Conservation (phyloP, 2,113 vertebrate species). For the Monarcha castaneiventris region DNA sequence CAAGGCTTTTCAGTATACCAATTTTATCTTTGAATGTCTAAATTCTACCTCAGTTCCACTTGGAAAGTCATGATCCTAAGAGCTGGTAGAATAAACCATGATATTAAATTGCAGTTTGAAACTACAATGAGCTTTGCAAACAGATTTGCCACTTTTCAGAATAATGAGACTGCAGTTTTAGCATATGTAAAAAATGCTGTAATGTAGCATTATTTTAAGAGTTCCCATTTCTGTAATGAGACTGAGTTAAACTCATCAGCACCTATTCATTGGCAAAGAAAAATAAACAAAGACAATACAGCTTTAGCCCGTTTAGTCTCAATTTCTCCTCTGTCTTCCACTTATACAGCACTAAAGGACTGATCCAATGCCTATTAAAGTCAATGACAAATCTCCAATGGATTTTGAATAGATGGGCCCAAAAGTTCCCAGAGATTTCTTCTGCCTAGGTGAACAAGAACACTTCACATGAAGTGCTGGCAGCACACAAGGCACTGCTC, state of each 20-base stretch:
- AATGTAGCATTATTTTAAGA: background rate
- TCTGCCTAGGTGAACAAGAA: background rate
- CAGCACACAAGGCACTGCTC: background rate
- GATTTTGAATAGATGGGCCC: slow-evolving; percentile 6
- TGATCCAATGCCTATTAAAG: background rate
- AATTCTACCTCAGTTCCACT: background rate
- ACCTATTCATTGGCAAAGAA: background rate
- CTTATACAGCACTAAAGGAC: background rate
- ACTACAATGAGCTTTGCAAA: background rate
- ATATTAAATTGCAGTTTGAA: background rate
- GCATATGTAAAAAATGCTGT: background rate
- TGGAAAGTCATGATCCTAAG: background rate
- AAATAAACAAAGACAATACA: slow-evolving; percentile 18
- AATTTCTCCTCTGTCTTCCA: background rate
- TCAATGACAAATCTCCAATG: background rate
- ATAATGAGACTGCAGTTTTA: background rate
- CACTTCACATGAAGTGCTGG: background rate
- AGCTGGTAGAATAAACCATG: background rate
- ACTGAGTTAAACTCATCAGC: background rate
- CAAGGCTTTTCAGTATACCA: background rate
- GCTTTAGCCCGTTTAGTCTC: background rate
- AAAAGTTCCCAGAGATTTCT: slow-evolving; percentile 6
- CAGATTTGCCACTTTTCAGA: background rate
- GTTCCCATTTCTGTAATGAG: background rate
- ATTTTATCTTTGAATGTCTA: background rate